These are phyloP conservation scores for Diceros bicornis DNA, from an alignment of 2,797 vertebrate species.

Conservation along the genomic window DNA sequence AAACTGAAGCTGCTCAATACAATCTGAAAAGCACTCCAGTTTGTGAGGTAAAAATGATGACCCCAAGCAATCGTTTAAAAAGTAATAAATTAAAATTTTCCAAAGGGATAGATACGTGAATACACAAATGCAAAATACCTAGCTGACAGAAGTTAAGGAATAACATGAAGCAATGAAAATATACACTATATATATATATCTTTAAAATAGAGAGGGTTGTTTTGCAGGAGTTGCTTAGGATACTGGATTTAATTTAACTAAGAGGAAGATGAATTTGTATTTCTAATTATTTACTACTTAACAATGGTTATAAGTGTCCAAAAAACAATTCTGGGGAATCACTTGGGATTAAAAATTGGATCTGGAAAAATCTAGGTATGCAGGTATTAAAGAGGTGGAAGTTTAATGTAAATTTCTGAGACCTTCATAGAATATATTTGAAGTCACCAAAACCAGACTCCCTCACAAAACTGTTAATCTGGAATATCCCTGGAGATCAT, in stretches of 20 bases:
- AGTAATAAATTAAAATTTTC: slow-evolving; percentile 14
- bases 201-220: slow-evolving; percentile 18
- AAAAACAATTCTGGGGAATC: slow-evolving; percentile 45
- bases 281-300: slow-evolving; percentile 32
- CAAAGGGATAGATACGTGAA: background rate
- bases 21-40: slow-evolving; percentile 2
- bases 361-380: slow-evolving; percentile 42
- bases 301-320: background rate
- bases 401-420: slow-evolving; percentile 30
- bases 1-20: background rate
- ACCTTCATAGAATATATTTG: slow-evolving; percentile 15
- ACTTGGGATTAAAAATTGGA: slow-evolving; percentile 34
- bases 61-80: background rate
- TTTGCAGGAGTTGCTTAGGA: background rate
- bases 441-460: background rate
- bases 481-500: background rate
- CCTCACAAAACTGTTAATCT: background rate
- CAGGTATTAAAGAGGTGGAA: background rate
- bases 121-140: background rate
- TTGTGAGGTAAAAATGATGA: slow-evolving; percentile 49
- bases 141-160: background rate
- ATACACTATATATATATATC: background rate
- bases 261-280: slow-evolving; percentile 24
- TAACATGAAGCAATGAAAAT: slow-evolving; percentile 21
- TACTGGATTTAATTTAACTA: background rate